Conservation (phyloP, 1,140 invertebrate species). For the Drosophila nannoptera region DNA sequence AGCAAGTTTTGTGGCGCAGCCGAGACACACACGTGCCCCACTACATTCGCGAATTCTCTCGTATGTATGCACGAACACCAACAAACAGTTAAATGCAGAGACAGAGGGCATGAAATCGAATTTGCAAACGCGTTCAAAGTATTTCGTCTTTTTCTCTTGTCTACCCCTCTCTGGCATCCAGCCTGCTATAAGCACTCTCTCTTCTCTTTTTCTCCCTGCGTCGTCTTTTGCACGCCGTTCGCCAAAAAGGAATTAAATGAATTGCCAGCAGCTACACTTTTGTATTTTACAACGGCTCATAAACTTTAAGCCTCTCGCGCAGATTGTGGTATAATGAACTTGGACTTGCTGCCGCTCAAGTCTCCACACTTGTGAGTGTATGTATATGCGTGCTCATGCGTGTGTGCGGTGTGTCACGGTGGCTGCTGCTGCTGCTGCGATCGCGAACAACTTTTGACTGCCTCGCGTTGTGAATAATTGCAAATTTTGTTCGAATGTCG, state of each 20-base stretch:
- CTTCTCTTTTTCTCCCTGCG: conserved; percentile 5
- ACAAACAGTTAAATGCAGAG: conserved; percentile 19
- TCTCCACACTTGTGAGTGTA: conserved; percentile 3
- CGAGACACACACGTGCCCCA: conserved; percentile 74
- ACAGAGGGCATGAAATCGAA: conserved; percentile 42
- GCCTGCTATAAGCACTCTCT: neutral
- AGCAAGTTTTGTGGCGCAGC: conserved; percentile 34
- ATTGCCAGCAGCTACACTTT: conserved; percentile 46
- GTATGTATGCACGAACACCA: conserved; percentile 21
- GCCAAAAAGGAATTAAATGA: conserved; percentile 48
- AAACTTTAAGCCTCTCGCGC: conserved; percentile 60
- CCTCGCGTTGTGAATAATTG: conserved; percentile 70
- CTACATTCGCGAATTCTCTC: conserved; percentile 70
- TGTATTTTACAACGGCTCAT: conserved; percentile 63
- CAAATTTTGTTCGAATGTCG: conserved; percentile 67
- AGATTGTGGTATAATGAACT: conserved; percentile 54
- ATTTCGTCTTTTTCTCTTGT: conserved; percentile 32
- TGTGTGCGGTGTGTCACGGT: conserved; percentile 46
- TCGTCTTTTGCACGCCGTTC: conserved; percentile 28
- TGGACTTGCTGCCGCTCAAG: conserved; percentile 47
- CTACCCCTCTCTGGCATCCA: too few relatives aligned
- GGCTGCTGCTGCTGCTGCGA: conserved; percentile 49
- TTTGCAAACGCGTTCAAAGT: conserved; percentile 70
- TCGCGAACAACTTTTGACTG: conserved; percentile 63
- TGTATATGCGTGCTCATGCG: conserved; percentile 4